These are phyloP conservation scores for Eilema sororculum DNA, from an alignment of 2,888 invertebrate genomes.

Conservation along the genomic window DNA sequence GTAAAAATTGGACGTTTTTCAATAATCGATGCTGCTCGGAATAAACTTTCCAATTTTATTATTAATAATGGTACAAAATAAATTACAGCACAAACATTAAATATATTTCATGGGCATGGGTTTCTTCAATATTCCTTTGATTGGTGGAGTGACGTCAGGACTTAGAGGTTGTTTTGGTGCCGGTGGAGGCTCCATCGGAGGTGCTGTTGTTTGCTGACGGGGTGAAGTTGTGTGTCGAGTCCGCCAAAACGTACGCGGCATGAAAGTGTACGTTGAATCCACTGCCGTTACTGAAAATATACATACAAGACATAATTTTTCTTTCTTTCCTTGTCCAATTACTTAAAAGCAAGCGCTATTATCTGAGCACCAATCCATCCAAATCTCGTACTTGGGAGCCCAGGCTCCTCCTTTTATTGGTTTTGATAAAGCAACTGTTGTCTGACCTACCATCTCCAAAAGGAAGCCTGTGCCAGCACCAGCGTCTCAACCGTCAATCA, in stretches of 20 bases:
- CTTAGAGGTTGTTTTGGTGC: conserved; percentile 56
- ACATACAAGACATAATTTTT: neutral
- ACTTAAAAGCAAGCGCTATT: too few relatives aligned
- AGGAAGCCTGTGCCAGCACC: neutral
- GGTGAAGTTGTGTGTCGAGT: conserved; percentile 54
- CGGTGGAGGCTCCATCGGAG: conserved; percentile 68
- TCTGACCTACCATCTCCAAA: neutral
- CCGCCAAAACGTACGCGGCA: conserved; percentile 71
- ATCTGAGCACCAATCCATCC: too few relatives aligned
- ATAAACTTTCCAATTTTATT: conserved; percentile 3
- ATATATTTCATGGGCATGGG: conserved; percentile 84
- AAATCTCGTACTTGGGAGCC: neutral
- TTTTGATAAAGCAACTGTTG: neutral
- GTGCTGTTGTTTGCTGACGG: conserved; percentile 48
- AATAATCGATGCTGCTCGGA: neutral
- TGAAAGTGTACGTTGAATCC: conserved; percentile 74
- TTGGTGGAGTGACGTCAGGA: conserved; percentile 53
- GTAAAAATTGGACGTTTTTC: too few relatives aligned
- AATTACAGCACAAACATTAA: conserved; percentile 42
- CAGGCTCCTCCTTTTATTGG: neutral
- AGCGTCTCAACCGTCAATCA: neutral
- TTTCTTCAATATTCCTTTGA: conserved; percentile 82
- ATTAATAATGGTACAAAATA: conserved; percentile 1
- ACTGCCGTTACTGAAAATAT: conserved; percentile 66
- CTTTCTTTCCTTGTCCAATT: too few relatives aligned